Percentiles rank a stretch among this genome's conserved stretches.
phyloP scores from a whole-genome alignment of 2,888 invertebrate species.

The Drosophila mettleri region DNA sequence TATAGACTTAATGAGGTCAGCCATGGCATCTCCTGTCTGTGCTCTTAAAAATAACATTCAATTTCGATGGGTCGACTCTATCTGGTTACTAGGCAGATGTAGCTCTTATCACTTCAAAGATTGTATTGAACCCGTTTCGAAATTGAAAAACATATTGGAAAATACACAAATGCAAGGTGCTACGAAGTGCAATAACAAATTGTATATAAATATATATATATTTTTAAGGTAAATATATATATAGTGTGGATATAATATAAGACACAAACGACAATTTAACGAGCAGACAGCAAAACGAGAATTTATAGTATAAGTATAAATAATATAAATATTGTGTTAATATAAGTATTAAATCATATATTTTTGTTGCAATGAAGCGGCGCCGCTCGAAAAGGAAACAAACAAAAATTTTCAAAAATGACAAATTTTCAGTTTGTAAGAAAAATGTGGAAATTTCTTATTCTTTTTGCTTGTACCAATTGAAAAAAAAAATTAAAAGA shows the following conservation, averaged over 20 bases:
- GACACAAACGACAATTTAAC: slow-evolving; percentile 37
- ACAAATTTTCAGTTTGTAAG: slow-evolving; percentile 24
- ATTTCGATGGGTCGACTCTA: not conserved
- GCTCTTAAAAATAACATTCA: not conserved
- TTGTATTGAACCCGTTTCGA: slow-evolving; percentile 33
- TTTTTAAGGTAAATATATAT: slow-evolving; percentile 6
- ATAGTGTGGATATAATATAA: slow-evolving; percentile 11
- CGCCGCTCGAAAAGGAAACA: slow-evolving; percentile 43
- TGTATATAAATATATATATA: slow-evolving; percentile 12
- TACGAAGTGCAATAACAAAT: slow-evolving; percentile 24
- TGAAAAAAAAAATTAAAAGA: not conserved
- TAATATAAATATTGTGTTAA: slow-evolving; percentile 38
- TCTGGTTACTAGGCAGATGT: slow-evolving; percentile 32
- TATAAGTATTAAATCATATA: slow-evolving; percentile 43
- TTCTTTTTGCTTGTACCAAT: slow-evolving; percentile 17
- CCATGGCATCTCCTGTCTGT: not conserved
- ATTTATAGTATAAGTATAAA: slow-evolving; percentile 10
- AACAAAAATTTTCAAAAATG: slow-evolving; percentile 16
- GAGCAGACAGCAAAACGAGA: slow-evolving; percentile 24
- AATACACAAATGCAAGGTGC: slow-evolving; percentile 29
- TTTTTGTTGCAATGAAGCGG: slow-evolving; percentile 72
- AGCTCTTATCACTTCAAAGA: slow-evolving; percentile 23
- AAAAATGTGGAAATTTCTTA: slow-evolving; percentile 55
- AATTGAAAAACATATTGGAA: slow-evolving; percentile 22
- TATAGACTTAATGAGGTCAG: not conserved